phyloP scores from a whole-genome alignment of 2,888 invertebrate genomes.

The Mythimna vitellina region DNA sequence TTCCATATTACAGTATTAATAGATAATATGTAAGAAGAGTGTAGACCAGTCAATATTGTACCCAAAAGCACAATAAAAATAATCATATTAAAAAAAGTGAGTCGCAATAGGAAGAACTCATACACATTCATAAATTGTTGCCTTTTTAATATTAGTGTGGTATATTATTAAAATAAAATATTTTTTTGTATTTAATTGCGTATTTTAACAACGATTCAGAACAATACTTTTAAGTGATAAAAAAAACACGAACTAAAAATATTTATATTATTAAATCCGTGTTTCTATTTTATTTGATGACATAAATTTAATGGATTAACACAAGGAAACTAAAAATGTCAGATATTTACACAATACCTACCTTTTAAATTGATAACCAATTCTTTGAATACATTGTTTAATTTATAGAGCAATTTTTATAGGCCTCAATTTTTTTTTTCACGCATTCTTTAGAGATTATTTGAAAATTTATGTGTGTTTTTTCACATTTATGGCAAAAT shows the following conservation, averaged over 20 bases:
- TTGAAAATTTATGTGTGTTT: constrained; percentile 35
- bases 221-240: neutral
- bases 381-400: constrained; percentile 3
- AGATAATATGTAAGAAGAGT: no score
- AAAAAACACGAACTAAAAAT: neutral
- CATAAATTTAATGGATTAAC: neutral
- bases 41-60: no score
- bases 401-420: constrained; percentile 6
- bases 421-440: neutral
- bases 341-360: neutral
- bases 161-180: no score
- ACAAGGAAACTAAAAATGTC: neutral
- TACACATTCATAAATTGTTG: no score
- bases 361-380: neutral
- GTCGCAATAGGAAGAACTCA: no score
- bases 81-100: no score
- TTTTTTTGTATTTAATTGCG: neutral
- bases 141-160: no score
- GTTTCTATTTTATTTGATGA: neutral
- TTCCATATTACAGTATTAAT: no score
- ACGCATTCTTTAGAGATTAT: constrained; percentile 14
- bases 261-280: neutral
- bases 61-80: no score
- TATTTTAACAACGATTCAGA: neutral
- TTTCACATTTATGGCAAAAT: constrained; percentile 31